Evolutionary conservation across 2,888 invertebrate genomes (phyloP), one percentile per base, ranked within the genome.

Genomic region (Lamproptera curius): DNA sequence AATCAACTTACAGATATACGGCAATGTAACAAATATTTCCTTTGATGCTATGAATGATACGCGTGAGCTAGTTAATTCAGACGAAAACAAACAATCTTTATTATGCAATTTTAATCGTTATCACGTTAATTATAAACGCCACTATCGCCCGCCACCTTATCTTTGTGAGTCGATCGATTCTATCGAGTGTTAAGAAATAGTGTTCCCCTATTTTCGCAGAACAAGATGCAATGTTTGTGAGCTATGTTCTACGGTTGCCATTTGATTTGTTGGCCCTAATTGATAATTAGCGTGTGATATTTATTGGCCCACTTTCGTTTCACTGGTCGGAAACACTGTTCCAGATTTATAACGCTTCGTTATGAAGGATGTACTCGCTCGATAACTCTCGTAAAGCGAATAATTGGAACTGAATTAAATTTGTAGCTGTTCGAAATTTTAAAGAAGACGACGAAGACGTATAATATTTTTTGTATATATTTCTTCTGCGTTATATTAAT

Each of bases 221-320:
- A 16, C 14, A 40, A 28, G 28, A 8, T 26, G 9, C n/a, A 16
- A 13, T 15, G 15, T 15, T 42, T 42, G 11, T 42, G 35, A 20
- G 20, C 35, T 26, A 16, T 14, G 35, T 41, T 28, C 11, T 34
- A 40, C 26, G 35, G 35, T 40, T 10, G 28, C 40, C 16, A 49
- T 49, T 49, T 35, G 44, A 49, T 49, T 44, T 40, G 43, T 44
- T 31, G 40, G 14, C 43, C 49, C 44, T 36, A 49, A 49, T 48
- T 44, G 44, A 44, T 49, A 43, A 47, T 42, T 23, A 44, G 28
- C 16, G 34, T 20, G 52, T 46, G 28, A 49, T 49, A 43, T 49
- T 39, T 49, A 46, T 49, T 54, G 49, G 49, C 53, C 53, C 40
- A 31, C 49, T 49, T 50, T 49, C 43, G 35, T 28, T 17, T 28